Evolutionary conservation across 2,113 vertebrate species (phyloP).

Genomic region (Rhabdornis inornatus): DNA sequence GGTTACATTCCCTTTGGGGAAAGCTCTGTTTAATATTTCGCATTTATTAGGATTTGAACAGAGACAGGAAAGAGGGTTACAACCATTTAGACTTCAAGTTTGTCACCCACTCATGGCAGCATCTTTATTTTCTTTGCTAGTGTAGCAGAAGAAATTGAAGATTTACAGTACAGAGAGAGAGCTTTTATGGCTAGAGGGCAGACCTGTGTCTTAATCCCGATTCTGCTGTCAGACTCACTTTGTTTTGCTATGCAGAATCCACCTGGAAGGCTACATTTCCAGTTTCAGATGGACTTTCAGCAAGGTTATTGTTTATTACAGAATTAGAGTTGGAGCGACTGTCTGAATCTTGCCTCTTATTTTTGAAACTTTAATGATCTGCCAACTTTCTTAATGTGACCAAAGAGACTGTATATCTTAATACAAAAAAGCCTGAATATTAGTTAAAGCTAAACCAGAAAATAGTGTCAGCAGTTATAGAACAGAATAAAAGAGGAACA

Average conservation of each 20-base stretch:
- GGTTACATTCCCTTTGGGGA: background rate
- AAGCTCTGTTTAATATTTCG: background rate
- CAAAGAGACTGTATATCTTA: background rate
- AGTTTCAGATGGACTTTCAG: constrained; percentile 1
- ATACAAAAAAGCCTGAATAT: background rate
- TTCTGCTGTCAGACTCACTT: background rate
- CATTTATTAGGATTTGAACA: background rate
- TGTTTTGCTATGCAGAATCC: background rate
- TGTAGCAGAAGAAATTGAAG: background rate
- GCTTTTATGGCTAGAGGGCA: constrained; percentile 6
- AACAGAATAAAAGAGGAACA: background rate
- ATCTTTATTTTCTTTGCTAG: background rate
- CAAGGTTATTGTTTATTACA: background rate
- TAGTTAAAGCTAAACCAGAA: background rate
- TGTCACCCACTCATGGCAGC: background rate
- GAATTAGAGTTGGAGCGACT: background rate
- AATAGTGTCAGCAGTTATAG: background rate
- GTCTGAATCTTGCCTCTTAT: background rate
- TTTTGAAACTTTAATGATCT: constrained; percentile 16
- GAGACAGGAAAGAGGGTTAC: background rate
- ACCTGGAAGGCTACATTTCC: background rate
- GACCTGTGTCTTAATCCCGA: background rate
- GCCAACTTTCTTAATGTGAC: background rate
- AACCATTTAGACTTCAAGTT: background rate
- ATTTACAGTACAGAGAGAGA: background rate